Conservation (phyloP, 2,797 vertebrate species). For the Trichosurus vulpecula region DNA sequence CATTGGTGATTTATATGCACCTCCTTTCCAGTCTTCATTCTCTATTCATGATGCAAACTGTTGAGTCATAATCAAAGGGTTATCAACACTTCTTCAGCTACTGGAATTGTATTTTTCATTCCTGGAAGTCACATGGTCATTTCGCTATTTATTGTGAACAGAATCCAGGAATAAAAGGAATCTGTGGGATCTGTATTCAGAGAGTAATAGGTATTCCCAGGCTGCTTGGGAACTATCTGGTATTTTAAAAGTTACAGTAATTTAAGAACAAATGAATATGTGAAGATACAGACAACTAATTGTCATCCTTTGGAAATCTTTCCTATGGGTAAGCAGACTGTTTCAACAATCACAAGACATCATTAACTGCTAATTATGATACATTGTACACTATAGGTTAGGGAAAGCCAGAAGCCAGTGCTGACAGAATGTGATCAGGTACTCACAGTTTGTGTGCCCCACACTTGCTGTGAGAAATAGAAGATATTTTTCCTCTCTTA, state of each 20-base stretch:
- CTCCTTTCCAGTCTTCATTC: constrained; percentile 37
- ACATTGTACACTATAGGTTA: neutral
- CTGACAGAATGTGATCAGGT: neutral
- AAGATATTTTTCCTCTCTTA: neutral
- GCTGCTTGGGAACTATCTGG: neutral
- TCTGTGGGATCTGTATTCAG: neutral
- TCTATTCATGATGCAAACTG: constrained; percentile 37
- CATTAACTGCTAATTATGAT: neutral
- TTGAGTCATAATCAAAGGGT: neutral
- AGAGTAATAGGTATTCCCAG: neutral
- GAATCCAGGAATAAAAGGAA: neutral
- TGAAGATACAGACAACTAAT: neutral
- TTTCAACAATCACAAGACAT: neutral
- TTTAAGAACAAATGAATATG: neutral
- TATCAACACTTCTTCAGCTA: constrained; percentile 1
- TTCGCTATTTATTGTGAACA: neutral
- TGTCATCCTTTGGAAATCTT: neutral
- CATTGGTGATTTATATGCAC: constrained; percentile 23
- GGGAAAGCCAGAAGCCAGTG: neutral
- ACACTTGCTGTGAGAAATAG: neutral
- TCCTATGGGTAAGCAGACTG: neutral
- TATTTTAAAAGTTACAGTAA: neutral
- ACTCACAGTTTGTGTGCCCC: neutral
- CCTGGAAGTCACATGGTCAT: neutral
- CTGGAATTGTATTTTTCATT: constrained; percentile 17